These are phyloP conservation scores for Hippasteria phrygiana DNA, from an alignment of 53 echinoderm and acorn worm species.

Conservation along the genomic window DNA sequence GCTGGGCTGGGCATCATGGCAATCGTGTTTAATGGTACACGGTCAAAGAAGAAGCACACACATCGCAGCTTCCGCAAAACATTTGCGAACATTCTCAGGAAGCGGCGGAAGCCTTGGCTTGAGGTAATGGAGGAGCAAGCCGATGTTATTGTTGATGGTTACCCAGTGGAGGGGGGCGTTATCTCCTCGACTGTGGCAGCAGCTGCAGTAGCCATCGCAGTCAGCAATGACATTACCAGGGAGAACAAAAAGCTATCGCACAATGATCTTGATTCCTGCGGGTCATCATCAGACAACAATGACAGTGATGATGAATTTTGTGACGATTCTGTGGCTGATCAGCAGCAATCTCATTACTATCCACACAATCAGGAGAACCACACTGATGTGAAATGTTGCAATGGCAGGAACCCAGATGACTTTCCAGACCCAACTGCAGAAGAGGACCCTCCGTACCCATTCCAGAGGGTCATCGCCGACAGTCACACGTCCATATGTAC, in stretches of 20 bases:
- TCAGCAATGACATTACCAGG: neutral
- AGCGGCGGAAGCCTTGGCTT: slow-evolving; percentile 28
- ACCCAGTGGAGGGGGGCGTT: slow-evolving; percentile 19
- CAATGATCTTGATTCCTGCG: neutral
- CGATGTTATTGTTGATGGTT: neutral
- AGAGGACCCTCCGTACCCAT: slow-evolving; percentile 19
- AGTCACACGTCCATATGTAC: neutral
- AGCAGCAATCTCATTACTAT: neutral
- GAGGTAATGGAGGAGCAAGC: slow-evolving; percentile 39
- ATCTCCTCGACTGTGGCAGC: slow-evolving; percentile 44
- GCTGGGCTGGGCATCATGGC: slow-evolving; percentile 71
- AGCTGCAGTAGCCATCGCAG: slow-evolving; percentile 23
- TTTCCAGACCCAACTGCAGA: slow-evolving; percentile 27
- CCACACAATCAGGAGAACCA: neutral
- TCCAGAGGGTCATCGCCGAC: slow-evolving; percentile 8
- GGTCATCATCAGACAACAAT: slow-evolving; percentile 1
- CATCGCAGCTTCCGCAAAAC: neutral
- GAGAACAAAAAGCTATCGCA: neutral
- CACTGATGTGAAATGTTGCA: too few relatives aligned
- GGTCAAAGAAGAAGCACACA: slow-evolving; percentile 15
- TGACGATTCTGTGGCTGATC: neutral
- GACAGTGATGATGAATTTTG: neutral
- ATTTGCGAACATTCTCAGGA: slow-evolving; percentile 18
- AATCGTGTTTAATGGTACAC: slow-evolving; percentile 59
- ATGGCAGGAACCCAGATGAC: neutral